Evolutionary conservation across 1,140 invertebrate species (phyloP).

Genomic region (Drosophila rufa): DNA sequence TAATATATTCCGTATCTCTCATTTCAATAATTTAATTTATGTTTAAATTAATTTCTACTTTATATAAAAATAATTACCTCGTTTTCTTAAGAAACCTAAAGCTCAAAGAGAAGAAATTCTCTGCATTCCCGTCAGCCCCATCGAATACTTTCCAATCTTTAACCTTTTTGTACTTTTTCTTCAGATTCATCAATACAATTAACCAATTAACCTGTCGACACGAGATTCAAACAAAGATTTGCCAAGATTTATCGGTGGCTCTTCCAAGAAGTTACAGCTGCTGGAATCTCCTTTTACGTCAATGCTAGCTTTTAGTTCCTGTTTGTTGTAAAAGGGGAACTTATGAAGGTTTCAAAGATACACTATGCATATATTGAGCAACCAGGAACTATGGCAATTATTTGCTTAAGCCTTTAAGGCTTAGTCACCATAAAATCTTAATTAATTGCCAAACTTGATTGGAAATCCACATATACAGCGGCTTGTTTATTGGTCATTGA

Average conservation of each 20-base stretch:
- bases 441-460: conserved; percentile 54
- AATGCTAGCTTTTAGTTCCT: conserved; percentile 31
- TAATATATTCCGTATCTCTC: no score
- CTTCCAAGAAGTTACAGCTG: conserved; percentile 31
- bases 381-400: conserved; percentile 3
- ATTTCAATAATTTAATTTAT: no score
- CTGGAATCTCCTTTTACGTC: conserved; percentile 36
- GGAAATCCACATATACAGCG: conserved; percentile 44
- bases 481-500: conserved; percentile 49
- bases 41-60: background rate
- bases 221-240: conserved; percentile 37
- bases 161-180: background rate
- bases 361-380: background rate
- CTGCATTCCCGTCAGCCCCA: background rate
- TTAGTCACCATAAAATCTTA: conserved; percentile 38
- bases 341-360: background rate
- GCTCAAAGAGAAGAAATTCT: background rate
- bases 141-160: background rate
- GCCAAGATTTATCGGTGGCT: conserved; percentile 27
- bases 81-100: background rate
- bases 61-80: background rate
- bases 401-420: background rate
- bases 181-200: conserved; percentile 28
- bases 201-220: conserved; percentile 55
- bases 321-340: conserved; percentile 24